A percentile compares a stretch with the other conserved stretches of the same genome.
These are phyloP conservation scores for Ammodytes dubius DNA, from an alignment of 2,113 vertebrate species.

Conservation along the genomic window DNA sequence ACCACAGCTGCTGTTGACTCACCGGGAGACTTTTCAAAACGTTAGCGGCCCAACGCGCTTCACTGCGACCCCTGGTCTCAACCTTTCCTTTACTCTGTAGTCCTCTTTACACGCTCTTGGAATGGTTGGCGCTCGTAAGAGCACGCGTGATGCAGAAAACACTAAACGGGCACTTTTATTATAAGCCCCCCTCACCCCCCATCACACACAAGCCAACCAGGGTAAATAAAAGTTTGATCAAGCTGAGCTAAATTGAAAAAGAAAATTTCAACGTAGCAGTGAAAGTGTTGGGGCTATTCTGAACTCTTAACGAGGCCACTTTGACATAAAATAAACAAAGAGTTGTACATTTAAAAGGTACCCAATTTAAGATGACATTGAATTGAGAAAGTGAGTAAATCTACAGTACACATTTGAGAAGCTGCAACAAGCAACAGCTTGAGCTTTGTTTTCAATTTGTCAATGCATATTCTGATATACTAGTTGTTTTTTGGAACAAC, in stretches of 20 bases:
- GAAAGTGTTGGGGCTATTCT: not conserved
- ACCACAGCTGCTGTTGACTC: conserved; percentile 13
- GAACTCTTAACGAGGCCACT: not conserved
- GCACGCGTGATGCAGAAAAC: conserved; percentile 34
- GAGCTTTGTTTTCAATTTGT: not conserved
- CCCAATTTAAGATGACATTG: not conserved
- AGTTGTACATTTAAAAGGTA: not conserved
- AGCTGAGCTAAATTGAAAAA: not conserved
- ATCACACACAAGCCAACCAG: not conserved
- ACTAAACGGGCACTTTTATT: conserved; percentile 7
- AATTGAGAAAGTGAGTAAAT: not conserved
- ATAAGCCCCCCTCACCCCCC: not conserved
- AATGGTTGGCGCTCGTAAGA: conserved; percentile 28
- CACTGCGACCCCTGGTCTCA: conserved; percentile 40
- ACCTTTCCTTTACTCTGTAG: conserved; percentile 18
- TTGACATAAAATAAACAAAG: not conserved
- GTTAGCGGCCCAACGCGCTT: conserved; percentile 42
- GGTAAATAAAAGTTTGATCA: conserved; percentile 13
- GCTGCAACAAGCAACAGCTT: not conserved
- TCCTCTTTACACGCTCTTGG: conserved; percentile 36
- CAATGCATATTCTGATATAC: not conserved
- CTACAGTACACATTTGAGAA: not conserved
- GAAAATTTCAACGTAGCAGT: not conserved
- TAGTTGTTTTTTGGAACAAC: not conserved
- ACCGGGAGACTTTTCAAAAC: conserved; percentile 45